phyloP scores from a whole-genome alignment of 2,888 invertebrate genomes.

The Leuctra nigra region DNA sequence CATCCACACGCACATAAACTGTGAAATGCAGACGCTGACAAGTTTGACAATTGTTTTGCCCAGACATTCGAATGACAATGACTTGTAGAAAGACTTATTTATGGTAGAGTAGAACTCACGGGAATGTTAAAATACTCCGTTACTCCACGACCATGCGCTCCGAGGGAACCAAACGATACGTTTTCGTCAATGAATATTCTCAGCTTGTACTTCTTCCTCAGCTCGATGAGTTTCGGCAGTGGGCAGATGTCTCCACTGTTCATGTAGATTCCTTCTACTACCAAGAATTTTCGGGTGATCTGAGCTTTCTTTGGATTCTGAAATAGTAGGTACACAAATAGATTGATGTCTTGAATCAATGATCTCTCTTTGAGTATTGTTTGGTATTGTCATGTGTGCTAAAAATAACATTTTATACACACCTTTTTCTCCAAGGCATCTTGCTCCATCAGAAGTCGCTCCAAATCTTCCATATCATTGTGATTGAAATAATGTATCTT shows the following conservation, averaged over 20 bases:
- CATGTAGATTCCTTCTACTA: conserved; percentile 89
- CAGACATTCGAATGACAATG: too few species aligned
- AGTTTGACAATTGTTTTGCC: too few species aligned
- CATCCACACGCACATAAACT: too few species aligned
- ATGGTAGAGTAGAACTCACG: too few species aligned
- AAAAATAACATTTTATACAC: too few species aligned
- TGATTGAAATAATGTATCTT: conserved; percentile 79
- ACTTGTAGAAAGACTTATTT: too few species aligned
- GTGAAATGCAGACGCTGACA: too few species aligned
- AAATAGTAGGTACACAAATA: too few species aligned
- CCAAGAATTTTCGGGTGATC: conserved; percentile 64
- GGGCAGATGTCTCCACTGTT: conserved; percentile 90
- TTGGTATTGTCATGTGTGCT: too few species aligned
- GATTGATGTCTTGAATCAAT: too few species aligned
- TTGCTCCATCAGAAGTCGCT: conserved; percentile 58
- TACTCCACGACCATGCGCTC: conserved; percentile 75
- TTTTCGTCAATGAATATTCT: conserved; percentile 92
- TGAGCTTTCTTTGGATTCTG: conserved; percentile 62
- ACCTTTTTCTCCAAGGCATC: conserved; percentile 46
- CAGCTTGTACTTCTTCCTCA: conserved; percentile 81
- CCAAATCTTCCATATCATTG: conserved; percentile 79
- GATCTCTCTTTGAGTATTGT: too few species aligned
- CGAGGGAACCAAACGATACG: conserved; percentile 83
- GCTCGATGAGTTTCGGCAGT: conserved; percentile 66
- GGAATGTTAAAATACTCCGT: conserved; percentile 75